phyloP scores from a whole-genome alignment of 2,113 vertebrate genomes.

The Ardeotis arabs region DNA sequence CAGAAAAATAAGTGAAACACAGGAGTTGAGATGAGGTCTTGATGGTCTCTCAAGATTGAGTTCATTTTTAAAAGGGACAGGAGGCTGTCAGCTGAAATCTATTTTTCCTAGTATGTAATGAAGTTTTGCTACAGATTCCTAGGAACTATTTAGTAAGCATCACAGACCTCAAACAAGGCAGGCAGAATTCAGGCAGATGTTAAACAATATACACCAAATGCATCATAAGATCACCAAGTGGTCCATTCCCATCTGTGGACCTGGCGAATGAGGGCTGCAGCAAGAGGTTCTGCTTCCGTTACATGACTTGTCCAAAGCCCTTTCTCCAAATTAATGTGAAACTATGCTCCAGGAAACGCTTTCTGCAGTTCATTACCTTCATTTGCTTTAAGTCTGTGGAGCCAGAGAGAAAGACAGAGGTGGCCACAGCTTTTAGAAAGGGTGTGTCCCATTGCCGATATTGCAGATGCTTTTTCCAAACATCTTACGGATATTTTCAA shows the following conservation, averaged over 20 bases:
- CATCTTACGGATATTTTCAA: neutral
- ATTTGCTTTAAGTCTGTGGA: neutral
- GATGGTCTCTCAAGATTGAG: neutral
- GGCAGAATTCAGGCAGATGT: neutral
- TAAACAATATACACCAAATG: neutral
- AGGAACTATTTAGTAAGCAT: neutral
- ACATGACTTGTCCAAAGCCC: neutral
- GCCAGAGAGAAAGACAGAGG: neutral
- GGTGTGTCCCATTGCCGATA: rapidly evolving
- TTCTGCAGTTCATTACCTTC: neutral
- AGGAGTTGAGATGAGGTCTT: neutral
- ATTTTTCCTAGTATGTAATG: neutral
- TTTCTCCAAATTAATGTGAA: neutral
- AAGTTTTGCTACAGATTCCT: neutral
- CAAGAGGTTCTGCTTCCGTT: neutral
- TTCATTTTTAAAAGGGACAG: neutral
- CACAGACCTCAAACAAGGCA: neutral
- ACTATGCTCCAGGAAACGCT: neutral
- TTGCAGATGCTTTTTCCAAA: neutral
- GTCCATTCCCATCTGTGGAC: neutral
- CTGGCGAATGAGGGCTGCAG: neutral
- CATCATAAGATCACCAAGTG: neutral
- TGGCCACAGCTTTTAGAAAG: neutral
- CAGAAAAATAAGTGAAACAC: neutral
- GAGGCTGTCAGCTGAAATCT: neutral